Base-by-base conservation (phyloP, 2,888 invertebrate genomes). In the Vanessa cardui region DNA sequence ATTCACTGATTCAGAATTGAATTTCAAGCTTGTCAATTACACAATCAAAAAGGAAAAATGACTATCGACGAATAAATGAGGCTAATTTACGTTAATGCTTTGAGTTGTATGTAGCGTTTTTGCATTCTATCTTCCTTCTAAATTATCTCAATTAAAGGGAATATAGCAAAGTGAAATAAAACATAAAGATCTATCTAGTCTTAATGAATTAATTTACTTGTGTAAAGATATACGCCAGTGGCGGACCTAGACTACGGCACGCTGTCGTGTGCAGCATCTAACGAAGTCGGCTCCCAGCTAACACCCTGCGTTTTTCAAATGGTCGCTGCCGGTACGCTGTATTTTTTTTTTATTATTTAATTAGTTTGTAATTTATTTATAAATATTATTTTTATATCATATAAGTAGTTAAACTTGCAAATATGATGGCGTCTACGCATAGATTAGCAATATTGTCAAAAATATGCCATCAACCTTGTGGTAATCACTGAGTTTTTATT, bases 241-340 rank as follows among this genome's bases (percentile, higher is more conserved):
- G 94, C 94, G 6, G 95, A 95, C 85, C 86, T 96, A 86, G 98
- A 98, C 94, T 98, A 98, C 88, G 98, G 98, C 68, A 97, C 97
- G 20, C 91, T 98, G 66, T 97, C 97, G 45, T 98, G 98, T 86
- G 95, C 97, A 94, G 98, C 97, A 16, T 94, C 95, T 77, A 98
- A 98, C 89, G 94, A 95, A 78, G 97, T 98, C 67, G 98, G 98
- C 73, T 93, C 95, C 66, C 98, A 98, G 86, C 91, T 95, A 74
- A 94, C 95, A 74, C 97, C 98, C 15, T 98, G 98, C 84, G 94
- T 97, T 82, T 97, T 97, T 89, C 97, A 97, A 88, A 96, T 98
- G 85, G 97, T 98, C 50, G 95, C 97, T 63, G 98, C 98, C 78
- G 97, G 98, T 97, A 84, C 93, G 93, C 83, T 12, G 21, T 26